These are phyloP conservation scores for Propithecus coquereli DNA, from an alignment of 2,113 vertebrate genomes.

Conservation along the genomic window DNA sequence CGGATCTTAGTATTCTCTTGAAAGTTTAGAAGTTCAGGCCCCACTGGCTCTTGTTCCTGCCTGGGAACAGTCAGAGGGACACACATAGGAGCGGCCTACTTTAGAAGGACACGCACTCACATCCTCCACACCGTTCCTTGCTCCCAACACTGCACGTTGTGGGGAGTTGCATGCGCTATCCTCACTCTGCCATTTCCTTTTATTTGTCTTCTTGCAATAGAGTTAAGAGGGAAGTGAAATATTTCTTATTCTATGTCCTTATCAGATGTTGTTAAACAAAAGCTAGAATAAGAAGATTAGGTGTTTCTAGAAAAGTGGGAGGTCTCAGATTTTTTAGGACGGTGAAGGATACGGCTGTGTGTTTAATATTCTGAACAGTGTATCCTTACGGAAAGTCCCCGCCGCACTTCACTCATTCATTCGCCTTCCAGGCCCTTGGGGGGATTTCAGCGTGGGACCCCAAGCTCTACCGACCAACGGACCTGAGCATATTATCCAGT, in stretches of 20 bases:
- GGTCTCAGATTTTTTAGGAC: background rate
- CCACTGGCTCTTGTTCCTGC: background rate
- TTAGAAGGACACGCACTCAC: background rate
- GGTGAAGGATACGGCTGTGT: background rate
- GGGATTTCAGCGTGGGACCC: rapidly evolving
- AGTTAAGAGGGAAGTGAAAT: background rate
- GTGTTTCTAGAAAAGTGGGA: background rate
- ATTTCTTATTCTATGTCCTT: background rate
- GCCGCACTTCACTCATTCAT: background rate
- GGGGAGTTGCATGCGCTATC: rapidly evolving
- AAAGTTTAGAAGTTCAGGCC: background rate
- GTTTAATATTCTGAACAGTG: background rate
- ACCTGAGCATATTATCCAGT: background rate
- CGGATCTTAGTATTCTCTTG: background rate
- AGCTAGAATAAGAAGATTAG: background rate
- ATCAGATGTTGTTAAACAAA: background rate
- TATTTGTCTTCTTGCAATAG: background rate
- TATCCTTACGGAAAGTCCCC: no score
- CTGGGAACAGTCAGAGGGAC: background rate
- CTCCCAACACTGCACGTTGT: background rate
- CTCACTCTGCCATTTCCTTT: background rate
- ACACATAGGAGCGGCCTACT: rapidly evolving
- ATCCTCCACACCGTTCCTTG: background rate
- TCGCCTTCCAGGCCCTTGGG: no score
- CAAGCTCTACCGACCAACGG: rapidly evolving